These are phyloP conservation scores for Xestia xanthographa DNA, from an alignment of 2,888 invertebrate species.

Conservation along the genomic window DNA sequence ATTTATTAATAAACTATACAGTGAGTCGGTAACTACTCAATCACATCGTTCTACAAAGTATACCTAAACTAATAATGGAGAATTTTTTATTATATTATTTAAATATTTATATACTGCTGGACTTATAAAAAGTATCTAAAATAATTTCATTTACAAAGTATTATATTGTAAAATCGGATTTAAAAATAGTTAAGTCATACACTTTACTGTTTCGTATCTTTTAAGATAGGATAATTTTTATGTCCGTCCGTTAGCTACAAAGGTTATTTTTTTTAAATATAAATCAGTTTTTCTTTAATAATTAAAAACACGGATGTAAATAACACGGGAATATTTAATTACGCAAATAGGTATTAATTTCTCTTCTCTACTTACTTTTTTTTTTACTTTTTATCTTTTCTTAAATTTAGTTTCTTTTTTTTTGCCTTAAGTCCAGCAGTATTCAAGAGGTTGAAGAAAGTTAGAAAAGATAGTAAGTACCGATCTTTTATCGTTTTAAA, in stretches of 20 bases:
- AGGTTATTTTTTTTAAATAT: not conserved
- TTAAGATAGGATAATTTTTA: no score
- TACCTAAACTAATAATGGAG: slow-evolving; percentile 54
- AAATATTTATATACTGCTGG: slow-evolving; percentile 41
- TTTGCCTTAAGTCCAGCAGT: slow-evolving; percentile 43
- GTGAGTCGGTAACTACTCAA: slow-evolving; percentile 74
- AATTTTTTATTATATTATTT: slow-evolving; percentile 40
- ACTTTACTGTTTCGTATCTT: not conserved
- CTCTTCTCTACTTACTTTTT: no score
- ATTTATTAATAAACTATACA: slow-evolving; percentile 56
- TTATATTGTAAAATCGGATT: not conserved
- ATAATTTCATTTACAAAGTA: not conserved
- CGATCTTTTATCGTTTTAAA: slow-evolving; percentile 38
- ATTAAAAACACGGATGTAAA: not conserved
- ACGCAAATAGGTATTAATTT: not conserved
- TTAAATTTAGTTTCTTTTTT: not conserved
- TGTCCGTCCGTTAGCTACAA: no score
- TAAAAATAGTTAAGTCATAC: not conserved
- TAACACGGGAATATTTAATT: not conserved
- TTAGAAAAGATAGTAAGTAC: slow-evolving; percentile 22
- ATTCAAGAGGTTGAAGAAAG: slow-evolving; percentile 2
- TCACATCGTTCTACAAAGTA: slow-evolving; percentile 68
- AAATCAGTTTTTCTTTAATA: not conserved
- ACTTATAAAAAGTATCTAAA: slow-evolving; percentile 7
- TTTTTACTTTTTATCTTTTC: no score